Evolutionary conservation across 2,113 vertebrate species (phyloP).

Genomic region (Gymnarchus niloticus): DNA sequence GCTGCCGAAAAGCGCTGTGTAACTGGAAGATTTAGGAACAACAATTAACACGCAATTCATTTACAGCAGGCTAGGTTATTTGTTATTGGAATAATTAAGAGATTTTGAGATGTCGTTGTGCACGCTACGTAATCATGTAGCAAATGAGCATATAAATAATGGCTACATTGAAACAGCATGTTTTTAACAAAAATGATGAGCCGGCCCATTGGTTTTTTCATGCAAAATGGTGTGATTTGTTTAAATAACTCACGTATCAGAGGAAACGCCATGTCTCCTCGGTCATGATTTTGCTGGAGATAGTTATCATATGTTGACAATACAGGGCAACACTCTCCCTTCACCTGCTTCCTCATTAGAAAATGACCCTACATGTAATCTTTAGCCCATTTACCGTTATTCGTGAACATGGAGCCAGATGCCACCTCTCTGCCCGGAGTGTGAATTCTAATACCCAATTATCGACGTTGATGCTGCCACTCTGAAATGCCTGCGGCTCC

Average conservation of each 20-base stretch:
- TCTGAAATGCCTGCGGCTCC: not conserved
- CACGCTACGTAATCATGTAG: not conserved
- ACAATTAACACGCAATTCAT: not conserved
- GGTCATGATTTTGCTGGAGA: not conserved
- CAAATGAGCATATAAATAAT: not conserved
- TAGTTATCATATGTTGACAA: not conserved
- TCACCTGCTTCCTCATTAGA: not conserved
- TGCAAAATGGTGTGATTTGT: not conserved
- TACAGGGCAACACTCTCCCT: not conserved
- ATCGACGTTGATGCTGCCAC: not conserved
- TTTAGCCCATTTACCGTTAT: not conserved
- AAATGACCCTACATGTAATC: not conserved
- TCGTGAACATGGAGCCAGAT: not conserved
- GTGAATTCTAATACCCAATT: constrained; percentile 10
- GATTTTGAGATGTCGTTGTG: not conserved
- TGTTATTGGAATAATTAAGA: not conserved
- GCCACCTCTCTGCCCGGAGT: not conserved
- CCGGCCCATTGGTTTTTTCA: not conserved
- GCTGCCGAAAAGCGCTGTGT: not conserved
- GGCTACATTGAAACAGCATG: not conserved
- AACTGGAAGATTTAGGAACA: not conserved
- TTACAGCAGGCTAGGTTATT: not conserved
- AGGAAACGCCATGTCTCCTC: not conserved
- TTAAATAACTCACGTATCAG: not conserved
- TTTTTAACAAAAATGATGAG: not conserved